phyloP scores from a whole-genome alignment of 2,888 invertebrate genomes.

The Lobophora halterata region DNA sequence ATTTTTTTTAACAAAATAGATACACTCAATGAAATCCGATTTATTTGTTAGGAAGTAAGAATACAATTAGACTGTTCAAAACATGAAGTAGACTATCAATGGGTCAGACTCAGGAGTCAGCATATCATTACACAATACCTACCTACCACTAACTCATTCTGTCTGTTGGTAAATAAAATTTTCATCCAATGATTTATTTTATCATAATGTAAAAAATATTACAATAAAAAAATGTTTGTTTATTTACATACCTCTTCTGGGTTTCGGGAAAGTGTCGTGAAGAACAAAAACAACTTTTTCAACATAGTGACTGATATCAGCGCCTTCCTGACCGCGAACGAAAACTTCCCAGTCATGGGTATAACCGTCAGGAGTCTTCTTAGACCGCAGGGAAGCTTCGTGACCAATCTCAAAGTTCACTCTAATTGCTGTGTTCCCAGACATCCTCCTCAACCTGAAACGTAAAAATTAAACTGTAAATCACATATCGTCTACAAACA shows the following conservation, averaged over 20 bases:
- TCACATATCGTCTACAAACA: slow-evolving; percentile 30
- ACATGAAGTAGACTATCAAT: too few species aligned
- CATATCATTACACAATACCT: too few species aligned
- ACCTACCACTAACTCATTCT: too few species aligned
- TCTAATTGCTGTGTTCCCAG: slow-evolving; percentile 68
- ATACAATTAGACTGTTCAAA: too few species aligned
- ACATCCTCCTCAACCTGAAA: slow-evolving; percentile 57
- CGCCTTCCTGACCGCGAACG: slow-evolving; percentile 92
- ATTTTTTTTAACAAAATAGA: too few species aligned
- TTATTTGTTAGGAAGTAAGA: too few species aligned
- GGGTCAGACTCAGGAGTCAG: too few species aligned
- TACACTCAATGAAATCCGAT: too few species aligned
- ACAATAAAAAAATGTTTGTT: too few species aligned
- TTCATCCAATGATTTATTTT: too few species aligned
- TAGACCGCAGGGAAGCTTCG: slow-evolving; percentile 89
- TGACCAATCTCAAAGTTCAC: slow-evolving; percentile 97
- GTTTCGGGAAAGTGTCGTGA: slow-evolving; percentile 95
- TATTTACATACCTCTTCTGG: slow-evolving; percentile 87
- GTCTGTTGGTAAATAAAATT: too few species aligned
- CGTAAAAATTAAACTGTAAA: slow-evolving; percentile 27
- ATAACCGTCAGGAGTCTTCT: slow-evolving; percentile 93
- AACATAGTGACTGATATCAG: slow-evolving; percentile 93
- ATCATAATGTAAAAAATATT: too few species aligned
- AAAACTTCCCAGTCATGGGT: slow-evolving; percentile 99
- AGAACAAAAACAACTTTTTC: slow-evolving; percentile 95